Evolutionary conservation across 2,113 vertebrate species (phyloP).

Genomic region (Phainopepla nitens): DNA sequence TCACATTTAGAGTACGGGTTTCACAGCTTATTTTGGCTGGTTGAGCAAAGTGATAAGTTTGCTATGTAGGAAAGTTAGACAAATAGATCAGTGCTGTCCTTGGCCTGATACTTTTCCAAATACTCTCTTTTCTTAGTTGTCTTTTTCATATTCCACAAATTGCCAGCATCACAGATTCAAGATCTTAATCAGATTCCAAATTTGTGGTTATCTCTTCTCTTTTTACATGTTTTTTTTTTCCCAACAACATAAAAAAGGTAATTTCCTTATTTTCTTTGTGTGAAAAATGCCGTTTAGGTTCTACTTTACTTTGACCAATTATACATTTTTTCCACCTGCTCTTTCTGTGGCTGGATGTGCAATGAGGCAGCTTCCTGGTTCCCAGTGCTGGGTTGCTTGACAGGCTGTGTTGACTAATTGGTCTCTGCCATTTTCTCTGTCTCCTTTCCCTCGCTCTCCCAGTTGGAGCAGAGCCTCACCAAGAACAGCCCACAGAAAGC

Average conservation of each 20-base stretch:
- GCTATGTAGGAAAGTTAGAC: not conserved
- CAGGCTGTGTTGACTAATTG: not conserved
- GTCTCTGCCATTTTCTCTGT: not conserved
- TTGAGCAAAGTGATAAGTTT: not conserved
- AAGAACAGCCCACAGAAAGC: not conserved
- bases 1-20: not conserved
- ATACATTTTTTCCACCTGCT: not conserved
- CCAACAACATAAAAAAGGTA: not conserved
- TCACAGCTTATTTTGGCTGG: constrained; percentile 14
- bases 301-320: not conserved
- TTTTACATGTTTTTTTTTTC: not conserved
- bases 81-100: not conserved
- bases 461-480: not conserved
- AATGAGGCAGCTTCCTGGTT: not conserved
- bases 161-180: not conserved
- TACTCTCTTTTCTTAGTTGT: not conserved
- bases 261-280: not conserved
- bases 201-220: not conserved
- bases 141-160: not conserved
- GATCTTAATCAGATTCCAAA: not conserved
- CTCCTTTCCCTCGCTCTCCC: not conserved
- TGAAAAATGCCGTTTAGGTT: not conserved
- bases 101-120: not conserved
- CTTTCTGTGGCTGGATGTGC: not conserved
- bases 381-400: not conserved